These are phyloP conservation scores for Nymphalis io DNA, from an alignment of 1,140 invertebrate species.

Conservation along the genomic window DNA sequence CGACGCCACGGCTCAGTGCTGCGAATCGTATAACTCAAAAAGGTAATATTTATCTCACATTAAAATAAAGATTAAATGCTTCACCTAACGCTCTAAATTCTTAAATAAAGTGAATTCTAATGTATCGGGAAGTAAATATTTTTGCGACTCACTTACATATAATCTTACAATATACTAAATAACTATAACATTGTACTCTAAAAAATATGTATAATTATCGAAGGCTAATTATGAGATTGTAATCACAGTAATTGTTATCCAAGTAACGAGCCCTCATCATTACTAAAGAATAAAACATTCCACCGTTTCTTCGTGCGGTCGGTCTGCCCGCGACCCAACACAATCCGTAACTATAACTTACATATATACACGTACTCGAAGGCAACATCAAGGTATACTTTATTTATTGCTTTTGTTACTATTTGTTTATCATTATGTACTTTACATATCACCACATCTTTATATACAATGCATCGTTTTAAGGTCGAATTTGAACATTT, in stretches of 20 bases:
- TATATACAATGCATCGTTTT: conserved; percentile 70
- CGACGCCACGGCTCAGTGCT: conserved; percentile 41
- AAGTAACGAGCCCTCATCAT: conserved; percentile 77
- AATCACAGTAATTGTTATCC: conserved; percentile 79
- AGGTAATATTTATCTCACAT: conserved; percentile 57
- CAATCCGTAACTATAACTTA: conserved; percentile 61
- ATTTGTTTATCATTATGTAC: conserved; percentile 72
- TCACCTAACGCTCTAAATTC: conserved; percentile 71
- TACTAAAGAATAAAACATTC: conserved; percentile 69
- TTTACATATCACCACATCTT: conserved; percentile 75
- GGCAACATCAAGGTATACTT: conserved; percentile 80
- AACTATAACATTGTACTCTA: conserved; percentile 81
- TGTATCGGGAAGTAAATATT: conserved; percentile 75
- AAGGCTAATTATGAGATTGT: conserved; percentile 79
- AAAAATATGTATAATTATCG: conserved; percentile 81
- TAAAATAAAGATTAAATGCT: conserved; percentile 78
- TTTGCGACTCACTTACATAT: conserved; percentile 77
- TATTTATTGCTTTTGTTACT: conserved; percentile 80
- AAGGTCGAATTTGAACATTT: conserved; percentile 65
- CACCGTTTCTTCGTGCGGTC: conserved; percentile 44
- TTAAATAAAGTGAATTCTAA: conserved; percentile 76
- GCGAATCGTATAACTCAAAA: conserved; percentile 47
- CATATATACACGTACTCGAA: conserved; percentile 67
- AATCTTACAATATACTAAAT: conserved; percentile 77
- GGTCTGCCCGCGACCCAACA: conserved; percentile 52